Evolutionary conservation across 2,797 vertebrate genomes (phyloP).

Genomic region (Serranus cabrilla): DNA sequence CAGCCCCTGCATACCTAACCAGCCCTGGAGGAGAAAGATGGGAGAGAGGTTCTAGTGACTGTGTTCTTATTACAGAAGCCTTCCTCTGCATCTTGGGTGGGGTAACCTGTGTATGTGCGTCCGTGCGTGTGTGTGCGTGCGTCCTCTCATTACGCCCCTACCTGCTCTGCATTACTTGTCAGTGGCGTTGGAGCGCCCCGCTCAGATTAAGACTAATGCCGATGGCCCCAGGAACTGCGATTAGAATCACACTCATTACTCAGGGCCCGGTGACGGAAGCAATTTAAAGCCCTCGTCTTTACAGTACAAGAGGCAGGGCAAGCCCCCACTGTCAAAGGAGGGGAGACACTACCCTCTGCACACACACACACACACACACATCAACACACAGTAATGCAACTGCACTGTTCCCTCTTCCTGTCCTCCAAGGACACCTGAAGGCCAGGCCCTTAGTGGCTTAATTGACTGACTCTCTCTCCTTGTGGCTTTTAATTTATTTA

Average conservation of each 20-base stretch:
- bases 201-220: slow-evolving; percentile 91
- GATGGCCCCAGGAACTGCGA: slow-evolving; percentile 89
- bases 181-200: slow-evolving; percentile 82
- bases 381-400: slow-evolving; percentile 54
- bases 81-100: slow-evolving; percentile 83
- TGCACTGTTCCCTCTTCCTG: slow-evolving; percentile 62
- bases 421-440: slow-evolving; percentile 85
- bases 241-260: slow-evolving; percentile 92
- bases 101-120: slow-evolving; percentile 66
- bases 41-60: slow-evolving; percentile 63
- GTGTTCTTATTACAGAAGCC: slow-evolving; percentile 79
- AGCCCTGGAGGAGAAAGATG: slow-evolving; percentile 77
- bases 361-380: slow-evolving; percentile 41
- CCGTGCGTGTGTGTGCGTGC: slow-evolving; percentile 37
- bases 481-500: slow-evolving; percentile 77
- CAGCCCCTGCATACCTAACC: slow-evolving; percentile 82
- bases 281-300: slow-evolving; percentile 89
- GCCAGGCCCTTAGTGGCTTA: slow-evolving; percentile 73
- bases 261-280: slow-evolving; percentile 88
- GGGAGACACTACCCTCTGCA: slow-evolving; percentile 59
- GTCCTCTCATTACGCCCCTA: slow-evolving; percentile 86
- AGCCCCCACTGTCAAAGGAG: slow-evolving; percentile 82
- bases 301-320: slow-evolving; percentile 90
- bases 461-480: slow-evolving; percentile 75
- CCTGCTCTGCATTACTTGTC: slow-evolving; percentile 90